These are phyloP conservation scores for Pholis gunnellus DNA, from an alignment of 2,113 vertebrate species.

Conservation along the genomic window DNA sequence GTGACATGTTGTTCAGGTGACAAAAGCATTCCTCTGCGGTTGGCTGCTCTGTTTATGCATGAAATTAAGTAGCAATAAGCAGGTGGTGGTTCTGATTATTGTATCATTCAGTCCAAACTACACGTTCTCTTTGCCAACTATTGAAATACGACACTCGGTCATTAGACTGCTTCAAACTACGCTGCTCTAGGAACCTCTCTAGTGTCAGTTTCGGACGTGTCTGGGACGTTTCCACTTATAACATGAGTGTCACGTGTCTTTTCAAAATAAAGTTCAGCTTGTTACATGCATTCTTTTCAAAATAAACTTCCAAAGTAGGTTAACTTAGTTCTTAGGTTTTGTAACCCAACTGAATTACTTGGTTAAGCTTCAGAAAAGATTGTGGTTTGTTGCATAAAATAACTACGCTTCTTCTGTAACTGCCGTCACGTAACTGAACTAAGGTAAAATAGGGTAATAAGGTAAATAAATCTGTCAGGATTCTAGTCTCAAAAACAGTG, in stretches of 20 bases:
- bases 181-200: no score
- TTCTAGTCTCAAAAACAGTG: neutral
- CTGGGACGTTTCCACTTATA: neutral
- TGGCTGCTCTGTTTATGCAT: neutral
- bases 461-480: no score
- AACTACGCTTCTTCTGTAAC: neutral
- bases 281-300: no score
- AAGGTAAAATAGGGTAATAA: no score
- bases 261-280: neutral
- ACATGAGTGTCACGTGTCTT: neutral
- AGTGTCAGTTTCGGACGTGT: neutral
- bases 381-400: no score
- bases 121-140: no score
- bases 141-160: neutral
- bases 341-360: neutral
- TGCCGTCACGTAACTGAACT: neutral
- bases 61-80: neutral
- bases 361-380: neutral
- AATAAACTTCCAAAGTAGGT: no score
- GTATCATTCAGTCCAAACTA: neutral
- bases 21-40: neutral
- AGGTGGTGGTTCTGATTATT: neutral
- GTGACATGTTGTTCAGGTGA: conserved; percentile 1
- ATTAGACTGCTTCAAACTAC: neutral
- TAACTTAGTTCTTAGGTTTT: no score